Evolutionary conservation across 2,888 invertebrate genomes (phyloP), one percentile per base, ranked within the genome.

Genomic region (Cacoxenus indagator): DNA sequence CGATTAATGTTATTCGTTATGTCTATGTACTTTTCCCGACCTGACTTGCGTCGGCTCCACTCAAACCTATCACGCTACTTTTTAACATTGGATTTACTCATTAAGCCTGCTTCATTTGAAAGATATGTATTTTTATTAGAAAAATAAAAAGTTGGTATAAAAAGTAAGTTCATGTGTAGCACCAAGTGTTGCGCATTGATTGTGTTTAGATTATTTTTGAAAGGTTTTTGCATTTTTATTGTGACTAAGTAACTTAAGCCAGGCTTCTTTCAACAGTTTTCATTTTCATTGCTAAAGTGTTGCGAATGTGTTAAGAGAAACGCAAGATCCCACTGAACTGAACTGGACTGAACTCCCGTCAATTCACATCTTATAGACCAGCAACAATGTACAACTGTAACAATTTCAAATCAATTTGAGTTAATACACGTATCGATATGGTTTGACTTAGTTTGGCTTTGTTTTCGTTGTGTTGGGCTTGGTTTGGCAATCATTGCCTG

Each of bases 161-260:
- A 14, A 8, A 37, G 14, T 37, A 14, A 37, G 14, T 37, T 37
- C 37, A 37, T 37, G 37, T 37, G 37, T 17, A 51, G 51, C 51
- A 51, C 22, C 22, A 51, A 51, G 11, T 19, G 22, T 51, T 51
- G 51, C 51, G 22, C 48, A 51, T 51, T 19, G 17, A 51, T 22
- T 51, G 22, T 14, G 9, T n/a, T n/a, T n/a, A n/a, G n/a, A n/a
- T n/a, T n/a, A n/a, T n/a, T n/a, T n/a, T n/a, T n/a, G n/a, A n/a
- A n/a, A n/a, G n/a, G n/a, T n/a, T n/a, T n/a, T n/a, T n/a, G n/a
- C n/a, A 48, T 31, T 19, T 78, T 76, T 73, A 78, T 76, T 78
- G 78, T 78, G 78, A 74, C 78, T 76, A 75, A 78, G 76, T 77
- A 76, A 43, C 22, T 62, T 62, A 14, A 19, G 61, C 22, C 26